Conservation (phyloP, 2,888 invertebrate species). For the Dinocampus coccinellae region DNA sequence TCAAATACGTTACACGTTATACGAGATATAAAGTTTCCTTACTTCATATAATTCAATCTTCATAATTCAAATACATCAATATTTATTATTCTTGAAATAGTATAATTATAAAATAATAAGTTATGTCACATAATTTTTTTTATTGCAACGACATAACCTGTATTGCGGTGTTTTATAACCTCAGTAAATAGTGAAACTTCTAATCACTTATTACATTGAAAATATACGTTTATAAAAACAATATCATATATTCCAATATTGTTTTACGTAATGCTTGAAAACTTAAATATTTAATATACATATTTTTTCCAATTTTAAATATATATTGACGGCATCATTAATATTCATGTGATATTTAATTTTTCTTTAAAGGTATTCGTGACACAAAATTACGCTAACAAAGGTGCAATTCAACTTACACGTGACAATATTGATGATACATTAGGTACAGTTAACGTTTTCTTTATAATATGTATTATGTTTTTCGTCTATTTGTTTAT, state of each 20-base stretch:
- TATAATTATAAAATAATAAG: no score
- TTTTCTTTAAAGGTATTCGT: slow-evolving; percentile 45
- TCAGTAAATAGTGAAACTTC: background rate
- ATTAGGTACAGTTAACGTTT: slow-evolving; percentile 77
- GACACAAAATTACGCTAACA: slow-evolving; percentile 79
- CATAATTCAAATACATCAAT: background rate
- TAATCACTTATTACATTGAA: background rate
- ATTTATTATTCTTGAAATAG: background rate
- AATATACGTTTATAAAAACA: background rate
- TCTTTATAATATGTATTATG: background rate
- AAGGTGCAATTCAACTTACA: slow-evolving; percentile 86
- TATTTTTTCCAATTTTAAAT: no score
- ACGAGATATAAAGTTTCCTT: slow-evolving; percentile 20
- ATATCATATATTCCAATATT: background rate
- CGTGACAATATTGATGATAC: slow-evolving; percentile 87
- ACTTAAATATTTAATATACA: background rate
- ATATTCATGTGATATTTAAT: no score
- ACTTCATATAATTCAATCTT: background rate
- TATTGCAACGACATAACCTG: background rate
- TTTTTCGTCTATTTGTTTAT: background rate
- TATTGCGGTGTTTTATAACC: background rate
- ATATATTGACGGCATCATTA: no score
- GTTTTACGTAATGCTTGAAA: background rate
- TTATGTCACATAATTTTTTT: background rate
- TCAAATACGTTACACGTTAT: slow-evolving; percentile 45